Percentiles rank a stretch among this genome's conserved stretches.
These are phyloP conservation scores for Oncorhynchus keta DNA, from an alignment of 2,113 vertebrate genomes.

Conservation along the genomic window DNA sequence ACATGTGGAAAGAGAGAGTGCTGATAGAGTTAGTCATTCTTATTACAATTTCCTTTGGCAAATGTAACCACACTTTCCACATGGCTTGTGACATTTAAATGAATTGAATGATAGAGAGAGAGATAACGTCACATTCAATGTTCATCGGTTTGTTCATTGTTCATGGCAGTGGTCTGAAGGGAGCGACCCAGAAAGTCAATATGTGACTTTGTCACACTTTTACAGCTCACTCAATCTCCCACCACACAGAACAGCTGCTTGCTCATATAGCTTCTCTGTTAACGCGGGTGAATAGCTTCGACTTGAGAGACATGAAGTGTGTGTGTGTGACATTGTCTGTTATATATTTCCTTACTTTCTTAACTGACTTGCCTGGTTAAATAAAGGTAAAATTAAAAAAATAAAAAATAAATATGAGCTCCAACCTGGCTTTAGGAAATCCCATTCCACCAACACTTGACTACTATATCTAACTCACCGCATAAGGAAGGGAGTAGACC, in stretches of 20 bases:
- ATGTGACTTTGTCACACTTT: slow-evolving; percentile 49
- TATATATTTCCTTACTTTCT: too few species aligned
- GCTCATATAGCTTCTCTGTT: slow-evolving; percentile 31
- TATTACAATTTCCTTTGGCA: too few species aligned
- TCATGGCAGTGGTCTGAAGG: slow-evolving; percentile 22
- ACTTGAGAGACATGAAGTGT: slow-evolving; percentile 39
- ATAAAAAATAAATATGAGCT: too few species aligned
- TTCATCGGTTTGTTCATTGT: neutral
- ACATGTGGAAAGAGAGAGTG: neutral
- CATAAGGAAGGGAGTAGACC: too few species aligned
- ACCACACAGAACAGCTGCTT: slow-evolving; percentile 52
- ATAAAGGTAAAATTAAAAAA: too few species aligned
- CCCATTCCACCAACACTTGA: too few species aligned
- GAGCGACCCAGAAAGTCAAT: slow-evolving; percentile 51
- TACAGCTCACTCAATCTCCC: slow-evolving; percentile 61
- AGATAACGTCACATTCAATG: slow-evolving; percentile 28
- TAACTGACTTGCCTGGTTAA: too few species aligned
- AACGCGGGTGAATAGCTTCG: slow-evolving; percentile 32
- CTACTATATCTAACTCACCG: too few species aligned
- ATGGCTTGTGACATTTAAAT: too few species aligned
- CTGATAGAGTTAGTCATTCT: too few species aligned
- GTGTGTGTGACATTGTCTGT: slow-evolving; percentile 19
- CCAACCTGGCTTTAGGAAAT: too few species aligned
- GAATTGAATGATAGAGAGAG: neutral
- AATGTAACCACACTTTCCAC: too few species aligned